Conservation (phyloP, 2,888 invertebrate genomes). For the Nomada fucata region DNA sequence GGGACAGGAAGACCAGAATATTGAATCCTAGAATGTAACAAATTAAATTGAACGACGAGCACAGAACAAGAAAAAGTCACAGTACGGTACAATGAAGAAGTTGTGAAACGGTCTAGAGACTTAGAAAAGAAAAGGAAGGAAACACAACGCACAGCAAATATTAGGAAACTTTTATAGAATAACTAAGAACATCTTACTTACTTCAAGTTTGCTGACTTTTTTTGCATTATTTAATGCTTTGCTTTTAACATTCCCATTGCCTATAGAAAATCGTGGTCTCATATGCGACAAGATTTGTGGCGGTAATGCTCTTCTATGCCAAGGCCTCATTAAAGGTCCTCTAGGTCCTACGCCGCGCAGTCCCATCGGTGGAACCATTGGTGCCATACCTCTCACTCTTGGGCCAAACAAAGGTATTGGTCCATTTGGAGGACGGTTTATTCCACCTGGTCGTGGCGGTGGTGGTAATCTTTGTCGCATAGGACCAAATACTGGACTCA, state of each 20-base stretch:
- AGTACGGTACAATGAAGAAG: no score
- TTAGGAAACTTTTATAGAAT: background rate
- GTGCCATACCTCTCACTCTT: slow-evolving; percentile 72
- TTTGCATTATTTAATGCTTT: slow-evolving; percentile 76
- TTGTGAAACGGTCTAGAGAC: no score
- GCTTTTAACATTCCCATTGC: slow-evolving; percentile 74
- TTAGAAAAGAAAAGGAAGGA: no score
- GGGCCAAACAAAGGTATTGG: slow-evolving; percentile 67
- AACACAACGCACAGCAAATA: background rate
- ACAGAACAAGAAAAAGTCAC: no score
- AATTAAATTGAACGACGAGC: no score
- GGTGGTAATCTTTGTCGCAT: slow-evolving; percentile 72
- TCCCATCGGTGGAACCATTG: slow-evolving; percentile 75
- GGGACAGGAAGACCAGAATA: no score
- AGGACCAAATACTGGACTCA: slow-evolving; percentile 71
- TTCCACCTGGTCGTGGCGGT: slow-evolving; percentile 62
- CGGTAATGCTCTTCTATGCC: slow-evolving; percentile 73
- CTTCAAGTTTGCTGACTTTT: slow-evolving; percentile 79
- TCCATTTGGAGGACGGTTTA: slow-evolving; percentile 58
- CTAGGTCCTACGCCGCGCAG: slow-evolving; percentile 72
- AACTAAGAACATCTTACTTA: slow-evolving; percentile 56
- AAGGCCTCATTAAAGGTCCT: slow-evolving; percentile 73
- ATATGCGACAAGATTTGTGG: slow-evolving; percentile 70
- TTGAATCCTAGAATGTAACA: no score
- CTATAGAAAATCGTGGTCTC: slow-evolving; percentile 77